Base-by-base conservation (phyloP, 2,888 invertebrate genomes). In the Atethmia centrago region DNA sequence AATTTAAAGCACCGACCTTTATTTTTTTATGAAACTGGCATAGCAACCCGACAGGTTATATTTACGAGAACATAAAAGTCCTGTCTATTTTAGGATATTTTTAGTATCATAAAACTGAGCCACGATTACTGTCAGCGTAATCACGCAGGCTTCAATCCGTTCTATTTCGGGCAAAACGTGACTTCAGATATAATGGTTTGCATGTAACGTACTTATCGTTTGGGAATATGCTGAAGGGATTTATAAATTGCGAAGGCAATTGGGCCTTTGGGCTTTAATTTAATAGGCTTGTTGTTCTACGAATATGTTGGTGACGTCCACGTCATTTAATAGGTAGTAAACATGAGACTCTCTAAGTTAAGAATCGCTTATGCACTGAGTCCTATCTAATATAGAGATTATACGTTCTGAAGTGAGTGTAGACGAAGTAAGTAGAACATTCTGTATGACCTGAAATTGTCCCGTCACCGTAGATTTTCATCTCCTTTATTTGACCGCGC, bases 131-230 rank as follows among this genome's bases (percentile, higher is more conserved):
- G 70, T 68, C 72, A 25, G 40, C 45, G 40, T 78, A 71, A 73
- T 78, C 83, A 82, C 83, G 73, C 61, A 73, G 72, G 49, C 71
- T 71, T 77, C 67, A 68, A 73, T 64, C 42, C 45, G 21, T 45
- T 61, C 83, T 85, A 85, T 82, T 82, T 85, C 19, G 49, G 71
- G 71, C 42, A 40, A 28, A 59, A 82, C 83, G 67, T 85, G 83
- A 71, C 70, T 85, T 58, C 65, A 67, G 74, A 71, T 59, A 69
- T 76, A 68, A 76, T 85, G 74, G 69, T 55, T 80, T 67, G 62
- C 67, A 81, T 84, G 62, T 69, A 51, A 61, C 51, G 28, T 56
- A 71, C 70, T 70, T 59, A 64, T 47, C 40, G 56, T 64, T 67
- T 36, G 84, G 80, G 67, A 83, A 83, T 67, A 72, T 49, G 49